Evolutionary conservation across 2,113 vertebrate genomes (phyloP), one percentile per base, ranked within the genome.

Genomic region (Falco punctatus): DNA sequence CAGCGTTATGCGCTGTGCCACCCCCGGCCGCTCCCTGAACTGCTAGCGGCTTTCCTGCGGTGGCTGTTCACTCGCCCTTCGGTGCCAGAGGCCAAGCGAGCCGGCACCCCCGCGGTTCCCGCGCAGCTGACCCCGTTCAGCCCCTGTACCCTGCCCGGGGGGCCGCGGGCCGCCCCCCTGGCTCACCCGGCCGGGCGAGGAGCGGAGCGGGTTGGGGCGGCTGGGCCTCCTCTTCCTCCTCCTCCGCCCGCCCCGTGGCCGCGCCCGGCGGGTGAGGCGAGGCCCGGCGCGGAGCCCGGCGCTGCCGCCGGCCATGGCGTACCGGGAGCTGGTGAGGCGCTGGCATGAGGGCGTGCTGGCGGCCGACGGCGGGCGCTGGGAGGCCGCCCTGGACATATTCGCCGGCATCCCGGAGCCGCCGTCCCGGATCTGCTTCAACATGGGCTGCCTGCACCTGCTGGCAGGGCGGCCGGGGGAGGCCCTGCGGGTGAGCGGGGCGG

Each of bases 281-380:
- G 44, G 44, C 44, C 15, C 44, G 17, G 44, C 44, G 6, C 22
- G 10, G 59, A 35, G 58, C n/a, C 6, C 9, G 22, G 15, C 28
- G n/a, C 3, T 3, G n/a, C 61, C 14, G 24, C 33, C 24, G 38
- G 71, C 58, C 48, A 99, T 99, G 99, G 97, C 98, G 19, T 99
- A 99, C 92, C 98, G 97, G 17, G 99, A 99, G 89, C 91, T 98
- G 44, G 90, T 99, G 86, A 93, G 90, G 69, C 69, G 98, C 89
- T 99, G 99, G 99, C 94, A 99, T 20, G 96, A 94, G 49, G 98
- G 98, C 0, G 98, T 98, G 14, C 92, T 97, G 95, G 98, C 98
- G 0, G 96, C 98, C 70, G 99, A 98, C 24, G 67, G 78, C 27
- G 97, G 90, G 28, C 98, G 99, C 96, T 99, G 98, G 99, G 90